Evolutionary conservation across 2,113 vertebrate genomes (phyloP).

Genomic region (Misgurnus anguillicaudatus): DNA sequence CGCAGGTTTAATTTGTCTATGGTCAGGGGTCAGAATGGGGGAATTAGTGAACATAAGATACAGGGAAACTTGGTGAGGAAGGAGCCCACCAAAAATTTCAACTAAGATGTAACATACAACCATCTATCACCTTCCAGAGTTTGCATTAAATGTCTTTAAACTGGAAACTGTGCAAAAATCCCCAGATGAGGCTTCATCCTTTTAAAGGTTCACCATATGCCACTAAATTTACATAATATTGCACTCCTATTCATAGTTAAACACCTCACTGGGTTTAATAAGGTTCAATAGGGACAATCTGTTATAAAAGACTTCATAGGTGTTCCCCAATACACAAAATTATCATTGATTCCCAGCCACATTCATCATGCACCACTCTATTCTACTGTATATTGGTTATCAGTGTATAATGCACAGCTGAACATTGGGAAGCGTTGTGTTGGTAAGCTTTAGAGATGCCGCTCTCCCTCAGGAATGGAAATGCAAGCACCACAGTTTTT

Average conservation of each 20-base stretch:
- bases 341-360: neutral
- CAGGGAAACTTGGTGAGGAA: too few relatives aligned
- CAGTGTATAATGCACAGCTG: slow-evolving; percentile 15
- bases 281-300: neutral
- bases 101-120: too few relatives aligned
- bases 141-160: neutral
- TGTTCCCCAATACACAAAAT: too few relatives aligned
- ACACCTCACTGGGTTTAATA: neutral
- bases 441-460: neutral
- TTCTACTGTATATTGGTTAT: neutral
- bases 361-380: neutral
- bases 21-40: too few relatives aligned
- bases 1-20: too few relatives aligned
- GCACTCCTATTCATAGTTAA: too few relatives aligned
- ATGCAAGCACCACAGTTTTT: slow-evolving; percentile 1
- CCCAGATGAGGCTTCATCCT: neutral
- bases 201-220: neutral
- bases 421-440: neutral
- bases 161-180: neutral
- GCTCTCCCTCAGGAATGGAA: neutral
- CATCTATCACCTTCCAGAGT: too few relatives aligned
- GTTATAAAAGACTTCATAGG: neutral
- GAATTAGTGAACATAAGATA: too few relatives aligned
- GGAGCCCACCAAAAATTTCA: too few relatives aligned
- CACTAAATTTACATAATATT: neutral